These are phyloP conservation scores for Chamaedrilus cognettii DNA, from an alignment of 2,888 invertebrate genomes.

Conservation along the genomic window DNA sequence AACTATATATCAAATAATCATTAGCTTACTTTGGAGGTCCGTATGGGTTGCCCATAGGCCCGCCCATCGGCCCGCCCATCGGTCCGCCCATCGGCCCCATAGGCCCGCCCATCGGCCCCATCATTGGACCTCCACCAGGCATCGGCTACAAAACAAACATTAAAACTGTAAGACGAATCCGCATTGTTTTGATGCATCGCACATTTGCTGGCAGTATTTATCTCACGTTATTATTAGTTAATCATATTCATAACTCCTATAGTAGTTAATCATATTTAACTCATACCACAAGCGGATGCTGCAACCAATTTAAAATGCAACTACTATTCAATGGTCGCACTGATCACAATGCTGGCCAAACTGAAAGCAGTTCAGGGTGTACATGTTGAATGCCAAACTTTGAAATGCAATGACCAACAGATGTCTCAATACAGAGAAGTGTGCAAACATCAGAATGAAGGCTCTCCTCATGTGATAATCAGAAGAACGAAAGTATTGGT, in stretches of 20 bases:
- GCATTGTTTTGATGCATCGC: too few species aligned
- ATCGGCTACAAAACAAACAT: background rate
- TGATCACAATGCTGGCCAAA: too few species aligned
- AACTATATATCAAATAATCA: background rate
- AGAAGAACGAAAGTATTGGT: conserved; percentile 27
- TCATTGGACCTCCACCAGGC: conserved; percentile 14
- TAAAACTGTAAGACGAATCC: too few species aligned
- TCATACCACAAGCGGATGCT: too few species aligned
- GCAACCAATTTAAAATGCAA: too few species aligned
- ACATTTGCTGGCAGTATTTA: too few species aligned
- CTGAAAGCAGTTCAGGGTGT: background rate
- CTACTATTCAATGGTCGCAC: too few species aligned
- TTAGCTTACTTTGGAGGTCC: conserved; percentile 15
- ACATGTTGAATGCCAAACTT: background rate
- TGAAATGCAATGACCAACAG: too few species aligned
- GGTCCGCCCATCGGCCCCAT: conserved; percentile 22
- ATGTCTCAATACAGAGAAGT: too few species aligned
- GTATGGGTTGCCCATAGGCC: conserved; percentile 12
- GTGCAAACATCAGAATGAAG: background rate
- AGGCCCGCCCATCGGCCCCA: conserved; percentile 22
- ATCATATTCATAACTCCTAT: too few species aligned
- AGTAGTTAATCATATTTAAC: too few species aligned
- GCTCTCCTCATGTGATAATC: conserved; percentile 5
- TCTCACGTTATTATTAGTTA: too few species aligned
- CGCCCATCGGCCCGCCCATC: conserved; percentile 9